These are phyloP conservation scores for Vanessa atalanta DNA, from an alignment of 1,140 invertebrate species.

Conservation along the genomic window DNA sequence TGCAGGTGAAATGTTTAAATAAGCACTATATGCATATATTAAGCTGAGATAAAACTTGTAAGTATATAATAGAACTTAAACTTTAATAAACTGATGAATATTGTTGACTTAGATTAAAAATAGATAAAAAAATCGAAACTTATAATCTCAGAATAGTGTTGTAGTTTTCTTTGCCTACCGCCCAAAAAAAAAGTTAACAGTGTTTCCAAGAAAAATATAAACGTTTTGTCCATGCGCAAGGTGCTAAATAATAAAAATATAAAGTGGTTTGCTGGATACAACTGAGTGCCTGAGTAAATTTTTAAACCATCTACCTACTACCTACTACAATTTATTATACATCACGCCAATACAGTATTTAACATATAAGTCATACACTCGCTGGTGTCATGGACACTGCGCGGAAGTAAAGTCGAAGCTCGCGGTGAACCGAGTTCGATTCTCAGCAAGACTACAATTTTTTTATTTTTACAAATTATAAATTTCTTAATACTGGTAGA, in stretches of 20 bases:
- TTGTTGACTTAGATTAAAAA: too few species aligned
- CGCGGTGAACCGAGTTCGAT: background rate
- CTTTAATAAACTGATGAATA: too few species aligned
- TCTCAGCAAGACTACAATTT: background rate
- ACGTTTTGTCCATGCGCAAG: constrained; percentile 1
- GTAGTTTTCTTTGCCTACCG: too few species aligned
- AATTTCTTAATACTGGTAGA: background rate
- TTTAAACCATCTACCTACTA: constrained; percentile 3
- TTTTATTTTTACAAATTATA: constrained; percentile 3
- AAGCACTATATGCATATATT: too few species aligned
- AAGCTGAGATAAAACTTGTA: too few species aligned
- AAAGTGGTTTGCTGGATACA: constrained; percentile 5
- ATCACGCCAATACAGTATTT: constrained; percentile 5
- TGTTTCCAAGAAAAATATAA: constrained; percentile 2
- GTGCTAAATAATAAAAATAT: constrained; percentile 6
- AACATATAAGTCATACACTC: background rate
- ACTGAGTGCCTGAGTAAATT: background rate
- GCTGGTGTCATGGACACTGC: constrained; percentile 1
- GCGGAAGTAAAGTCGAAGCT: background rate
- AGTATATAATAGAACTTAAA: too few species aligned
- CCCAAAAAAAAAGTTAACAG: too few species aligned
- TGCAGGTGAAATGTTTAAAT: too few species aligned
- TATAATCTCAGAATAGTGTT: too few species aligned
- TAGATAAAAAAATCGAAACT: too few species aligned
- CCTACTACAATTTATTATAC: constrained; percentile 6